Evolutionary conservation across 2,888 invertebrate genomes (phyloP).

Genomic region (Polydesmus complanatus): DNA sequence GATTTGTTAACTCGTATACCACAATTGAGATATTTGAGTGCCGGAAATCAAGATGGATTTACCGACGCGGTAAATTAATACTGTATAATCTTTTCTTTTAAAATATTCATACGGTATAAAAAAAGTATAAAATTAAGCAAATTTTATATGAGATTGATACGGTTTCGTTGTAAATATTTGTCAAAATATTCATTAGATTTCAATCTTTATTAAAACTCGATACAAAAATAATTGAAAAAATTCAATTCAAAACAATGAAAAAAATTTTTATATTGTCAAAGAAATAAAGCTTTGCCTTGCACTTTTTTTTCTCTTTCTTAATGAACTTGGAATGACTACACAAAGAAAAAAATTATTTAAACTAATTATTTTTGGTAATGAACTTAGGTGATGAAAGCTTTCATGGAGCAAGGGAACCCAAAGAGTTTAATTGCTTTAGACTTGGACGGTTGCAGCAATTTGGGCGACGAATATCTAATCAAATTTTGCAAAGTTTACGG

Average conservation of each 20-base stretch:
- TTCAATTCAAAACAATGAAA: no score
- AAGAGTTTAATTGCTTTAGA: constrained; percentile 73
- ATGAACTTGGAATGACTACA: not conserved
- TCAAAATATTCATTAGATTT: no score
- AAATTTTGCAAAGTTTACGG: constrained; percentile 85
- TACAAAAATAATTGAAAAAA: no score
- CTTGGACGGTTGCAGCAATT: constrained; percentile 86
- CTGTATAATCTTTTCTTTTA: not conserved
- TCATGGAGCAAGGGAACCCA: constrained; percentile 66
- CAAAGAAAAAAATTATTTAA: constrained; percentile 3
- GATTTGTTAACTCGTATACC: constrained; percentile 82
- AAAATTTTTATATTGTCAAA: no score
- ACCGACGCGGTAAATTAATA: constrained; percentile 57
- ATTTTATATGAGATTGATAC: constrained; percentile 6
- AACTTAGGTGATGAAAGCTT: constrained; percentile 62
- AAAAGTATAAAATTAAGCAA: not conserved
- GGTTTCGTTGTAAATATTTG: not conserved
- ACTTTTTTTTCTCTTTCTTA: no score
- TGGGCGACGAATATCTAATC: constrained; percentile 81
- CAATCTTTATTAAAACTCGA: no score
- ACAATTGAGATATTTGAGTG: constrained; percentile 62
- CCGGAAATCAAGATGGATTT: constrained; percentile 95
- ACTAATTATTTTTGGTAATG: no score
- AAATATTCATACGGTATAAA: not conserved
- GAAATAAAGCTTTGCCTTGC: no score